Evolutionary conservation across 2,797 vertebrate species (phyloP).

Genomic region (Acanthurus tractus): DNA sequence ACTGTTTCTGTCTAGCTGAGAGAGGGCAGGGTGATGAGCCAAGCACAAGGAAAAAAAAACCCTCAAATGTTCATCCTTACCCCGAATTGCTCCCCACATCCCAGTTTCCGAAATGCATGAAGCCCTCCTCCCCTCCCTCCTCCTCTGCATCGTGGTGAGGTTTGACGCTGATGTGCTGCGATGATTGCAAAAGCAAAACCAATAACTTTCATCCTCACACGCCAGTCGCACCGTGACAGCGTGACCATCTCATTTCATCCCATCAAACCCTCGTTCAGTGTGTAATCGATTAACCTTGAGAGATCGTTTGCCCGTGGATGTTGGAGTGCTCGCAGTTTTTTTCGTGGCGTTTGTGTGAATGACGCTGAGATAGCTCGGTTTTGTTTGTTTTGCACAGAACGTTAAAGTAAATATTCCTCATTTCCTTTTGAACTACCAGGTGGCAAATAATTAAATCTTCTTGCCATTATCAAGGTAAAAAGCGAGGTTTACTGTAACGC

Average conservation of each 20-base stretch:
- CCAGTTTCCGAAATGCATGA: conserved; percentile 80
- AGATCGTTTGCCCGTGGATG: conserved; percentile 57
- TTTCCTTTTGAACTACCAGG: conserved; percentile 69
- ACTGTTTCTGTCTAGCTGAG: conserved; percentile 79
- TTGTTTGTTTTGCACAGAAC: conserved; percentile 28
- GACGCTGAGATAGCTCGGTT: conserved; percentile 24
- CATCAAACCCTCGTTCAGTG: conserved; percentile 62
- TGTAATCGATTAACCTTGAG: conserved; percentile 71
- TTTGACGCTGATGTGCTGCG: conserved; percentile 81
- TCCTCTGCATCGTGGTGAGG: conserved; percentile 74
- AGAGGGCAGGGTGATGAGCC: conserved; percentile 64
- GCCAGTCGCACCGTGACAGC: conserved; percentile 46
- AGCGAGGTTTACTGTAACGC: conserved; percentile 35
- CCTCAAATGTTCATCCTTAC: conserved; percentile 59
- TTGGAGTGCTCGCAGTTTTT: conserved; percentile 38
- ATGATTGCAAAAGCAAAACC: conserved; percentile 84
- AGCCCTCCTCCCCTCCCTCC: conserved; percentile 28
- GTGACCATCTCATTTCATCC: conserved; percentile 72
- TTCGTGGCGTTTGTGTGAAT: conserved; percentile 37
- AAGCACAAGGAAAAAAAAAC: conserved; percentile 18
- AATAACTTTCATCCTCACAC: conserved; percentile 56
- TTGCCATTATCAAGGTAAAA: conserved; percentile 69
- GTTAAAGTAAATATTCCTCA: conserved; percentile 49
- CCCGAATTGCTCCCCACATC: conserved; percentile 46
- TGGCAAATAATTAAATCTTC: conserved; percentile 71